These are phyloP conservation scores for Zosterops borbonicus DNA, from an alignment of 2,113 vertebrate genomes.

Conservation along the genomic window DNA sequence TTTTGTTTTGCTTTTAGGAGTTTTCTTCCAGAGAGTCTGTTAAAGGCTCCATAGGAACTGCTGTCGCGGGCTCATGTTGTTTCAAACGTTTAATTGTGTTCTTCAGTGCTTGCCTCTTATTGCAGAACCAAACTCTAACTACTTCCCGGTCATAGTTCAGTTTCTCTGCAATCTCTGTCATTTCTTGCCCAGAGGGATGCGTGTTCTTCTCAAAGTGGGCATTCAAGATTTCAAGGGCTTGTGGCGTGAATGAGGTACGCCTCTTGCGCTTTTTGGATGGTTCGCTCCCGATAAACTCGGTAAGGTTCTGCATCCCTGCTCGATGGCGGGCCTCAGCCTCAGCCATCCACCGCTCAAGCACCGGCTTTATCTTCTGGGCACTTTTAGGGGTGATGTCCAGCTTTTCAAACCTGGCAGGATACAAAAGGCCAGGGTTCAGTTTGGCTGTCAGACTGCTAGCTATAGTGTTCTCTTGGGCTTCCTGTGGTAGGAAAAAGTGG, in stretches of 20 bases:
- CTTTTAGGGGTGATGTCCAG: constrained; percentile 99
- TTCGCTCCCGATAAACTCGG: constrained; percentile 99
- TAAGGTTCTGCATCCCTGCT: constrained; percentile 99
- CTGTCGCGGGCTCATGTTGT: constrained; percentile 86
- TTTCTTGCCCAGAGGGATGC: constrained; percentile 98
- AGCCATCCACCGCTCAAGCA: constrained; percentile 99
- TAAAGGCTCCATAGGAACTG: constrained; percentile 87
- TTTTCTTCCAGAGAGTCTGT: constrained; percentile 92
- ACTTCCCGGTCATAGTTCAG: constrained; percentile 99
- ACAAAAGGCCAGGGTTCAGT: constrained; percentile 99
- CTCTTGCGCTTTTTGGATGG: constrained; percentile 99
- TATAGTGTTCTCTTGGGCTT: constrained; percentile 99
- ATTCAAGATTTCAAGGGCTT: constrained; percentile 99
- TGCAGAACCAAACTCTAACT: constrained; percentile 99
- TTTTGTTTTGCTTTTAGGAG: constrained; percentile 76
- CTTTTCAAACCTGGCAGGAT: constrained; percentile 99
- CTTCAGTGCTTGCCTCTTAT: constrained; percentile 99
- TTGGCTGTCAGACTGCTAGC: constrained; percentile 99
- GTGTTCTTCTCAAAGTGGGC: constrained; percentile 99
- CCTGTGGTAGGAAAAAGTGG: constrained; percentile 99
- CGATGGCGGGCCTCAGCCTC: constrained; percentile 99
- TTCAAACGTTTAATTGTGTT: constrained; percentile 99
- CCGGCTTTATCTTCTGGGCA: constrained; percentile 99
- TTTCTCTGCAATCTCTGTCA: constrained; percentile 99
- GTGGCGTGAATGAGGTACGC: constrained; percentile 98